Conservation (phyloP, 2,113 vertebrate genomes). For the Macrotus californicus region DNA sequence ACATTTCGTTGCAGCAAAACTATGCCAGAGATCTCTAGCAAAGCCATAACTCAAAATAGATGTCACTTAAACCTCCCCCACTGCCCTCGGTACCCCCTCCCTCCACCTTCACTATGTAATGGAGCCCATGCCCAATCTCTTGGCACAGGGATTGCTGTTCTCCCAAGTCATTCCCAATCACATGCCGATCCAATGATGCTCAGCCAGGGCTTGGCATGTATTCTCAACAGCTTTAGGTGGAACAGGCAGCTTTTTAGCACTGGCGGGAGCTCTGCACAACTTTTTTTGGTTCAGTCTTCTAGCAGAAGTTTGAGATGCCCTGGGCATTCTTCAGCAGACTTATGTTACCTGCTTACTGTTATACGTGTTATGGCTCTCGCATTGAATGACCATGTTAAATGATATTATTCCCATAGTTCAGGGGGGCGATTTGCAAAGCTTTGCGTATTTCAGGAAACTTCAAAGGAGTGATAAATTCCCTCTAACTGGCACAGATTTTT, state of each 20-base stretch:
- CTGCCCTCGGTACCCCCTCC: neutral
- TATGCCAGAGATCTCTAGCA: slow-evolving; percentile 8
- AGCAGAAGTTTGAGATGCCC: slow-evolving; percentile 9
- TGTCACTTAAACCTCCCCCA: neutral
- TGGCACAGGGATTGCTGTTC: neutral
- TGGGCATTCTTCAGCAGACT: slow-evolving; percentile 11
- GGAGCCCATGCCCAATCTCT: neutral
- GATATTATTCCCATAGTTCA: slow-evolving; percentile 9
- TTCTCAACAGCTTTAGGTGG: neutral
- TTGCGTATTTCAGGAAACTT: slow-evolving; percentile 22
- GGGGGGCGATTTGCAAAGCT: slow-evolving; percentile 4
- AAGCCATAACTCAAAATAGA: neutral
- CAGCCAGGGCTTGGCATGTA: neutral
- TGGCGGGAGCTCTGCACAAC: neutral
- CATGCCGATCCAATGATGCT: neutral
- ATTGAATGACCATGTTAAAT: slow-evolving; percentile 35
- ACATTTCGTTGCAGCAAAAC: slow-evolving; percentile 21
- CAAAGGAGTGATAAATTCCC: slow-evolving; percentile 24
- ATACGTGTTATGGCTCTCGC: neutral
- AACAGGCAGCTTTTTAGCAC: neutral
- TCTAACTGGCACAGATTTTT: slow-evolving; percentile 34
- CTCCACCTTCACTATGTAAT: neutral
- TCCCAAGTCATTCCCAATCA: neutral
- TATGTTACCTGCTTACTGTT: slow-evolving; percentile 26
- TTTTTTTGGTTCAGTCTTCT: neutral